Evolutionary conservation across 1,140 invertebrate species (phyloP).

Genomic region (Phocides pigmalion): DNA sequence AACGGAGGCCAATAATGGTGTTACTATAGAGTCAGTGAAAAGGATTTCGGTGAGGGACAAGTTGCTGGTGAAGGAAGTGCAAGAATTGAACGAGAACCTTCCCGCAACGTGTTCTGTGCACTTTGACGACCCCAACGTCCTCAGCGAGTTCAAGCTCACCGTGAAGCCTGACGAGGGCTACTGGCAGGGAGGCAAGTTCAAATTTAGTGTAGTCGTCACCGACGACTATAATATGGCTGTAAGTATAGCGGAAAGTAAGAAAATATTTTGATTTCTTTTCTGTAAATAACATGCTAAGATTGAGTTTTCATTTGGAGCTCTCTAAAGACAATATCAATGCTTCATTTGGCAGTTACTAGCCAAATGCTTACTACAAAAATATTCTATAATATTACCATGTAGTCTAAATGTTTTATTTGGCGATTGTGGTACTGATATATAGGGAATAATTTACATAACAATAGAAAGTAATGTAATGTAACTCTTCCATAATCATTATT

Average conservation of each 20-base stretch:
- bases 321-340: not conserved
- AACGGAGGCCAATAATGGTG: conserved; percentile 70
- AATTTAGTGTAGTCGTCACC: conserved; percentile 93
- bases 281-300: not conserved
- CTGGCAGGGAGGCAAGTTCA: conserved; percentile 94
- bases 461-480: too few relatives aligned
- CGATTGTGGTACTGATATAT: too few relatives aligned
- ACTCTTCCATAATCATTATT: too few relatives aligned
- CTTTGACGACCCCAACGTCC: conserved; percentile 92
- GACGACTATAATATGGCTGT: conserved; percentile 98
- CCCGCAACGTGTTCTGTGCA: conserved; percentile 91
- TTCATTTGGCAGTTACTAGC: too few relatives aligned
- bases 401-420: too few relatives aligned
- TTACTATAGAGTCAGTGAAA: conserved; percentile 74
- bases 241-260: conserved; percentile 49
- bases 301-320: not conserved
- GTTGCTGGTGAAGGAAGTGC: conserved; percentile 93
- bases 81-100: conserved; percentile 95
- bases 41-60: conserved; percentile 93
- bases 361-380: too few relatives aligned
- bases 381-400: too few relatives aligned
- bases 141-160: conserved; percentile 91
- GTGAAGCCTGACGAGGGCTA: conserved; percentile 95
- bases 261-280: not conserved
- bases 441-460: too few relatives aligned